Conservation (phyloP, 2,888 invertebrate genomes). For the Oscheius onirici region DNA sequence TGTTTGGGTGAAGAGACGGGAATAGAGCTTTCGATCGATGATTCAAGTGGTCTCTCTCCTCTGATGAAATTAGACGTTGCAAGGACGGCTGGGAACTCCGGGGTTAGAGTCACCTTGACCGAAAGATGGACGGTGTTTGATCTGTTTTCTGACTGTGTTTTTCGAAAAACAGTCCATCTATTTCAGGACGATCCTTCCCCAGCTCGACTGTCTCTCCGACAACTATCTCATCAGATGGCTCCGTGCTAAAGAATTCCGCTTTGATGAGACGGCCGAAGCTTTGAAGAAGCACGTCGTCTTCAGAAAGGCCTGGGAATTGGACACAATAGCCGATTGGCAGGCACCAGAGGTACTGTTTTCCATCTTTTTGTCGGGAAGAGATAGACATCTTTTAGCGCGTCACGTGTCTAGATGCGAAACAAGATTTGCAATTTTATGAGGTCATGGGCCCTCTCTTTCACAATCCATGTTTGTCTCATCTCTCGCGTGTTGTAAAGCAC, state of each 20-base stretch:
- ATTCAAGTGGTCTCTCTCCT: background rate
- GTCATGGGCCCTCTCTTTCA: slow-evolving; percentile 4
- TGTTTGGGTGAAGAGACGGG: background rate
- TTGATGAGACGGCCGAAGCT: slow-evolving; percentile 66
- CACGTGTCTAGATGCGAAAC: slow-evolving; percentile 22
- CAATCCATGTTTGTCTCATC: slow-evolving; percentile 8
- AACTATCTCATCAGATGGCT: slow-evolving; percentile 58
- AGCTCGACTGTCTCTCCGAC: slow-evolving; percentile 47
- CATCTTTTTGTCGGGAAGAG: background rate
- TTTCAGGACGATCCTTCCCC: slow-evolving; percentile 53
- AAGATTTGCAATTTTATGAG: slow-evolving; percentile 14
- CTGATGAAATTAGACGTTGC: background rate
- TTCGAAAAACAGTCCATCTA: background rate
- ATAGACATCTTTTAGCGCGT: background rate
- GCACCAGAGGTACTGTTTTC: slow-evolving; percentile 64
- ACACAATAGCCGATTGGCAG: slow-evolving; percentile 67
- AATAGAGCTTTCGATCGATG: background rate
- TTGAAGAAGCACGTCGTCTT: slow-evolving; percentile 68
- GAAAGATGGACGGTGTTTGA: background rate
- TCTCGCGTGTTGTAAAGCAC: slow-evolving; percentile 12
- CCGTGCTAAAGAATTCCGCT: slow-evolving; percentile 42
- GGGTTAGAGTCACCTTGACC: background rate
- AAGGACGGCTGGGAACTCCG: too few relatives aligned
- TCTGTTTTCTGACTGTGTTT: background rate
- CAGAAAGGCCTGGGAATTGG: slow-evolving; percentile 69